A percentile compares a stretch with the other conserved stretches of the same genome.
These are phyloP conservation scores for Antedon bifida DNA, from an alignment of 35 echinoderm and acorn worm genomes.

Conservation along the genomic window DNA sequence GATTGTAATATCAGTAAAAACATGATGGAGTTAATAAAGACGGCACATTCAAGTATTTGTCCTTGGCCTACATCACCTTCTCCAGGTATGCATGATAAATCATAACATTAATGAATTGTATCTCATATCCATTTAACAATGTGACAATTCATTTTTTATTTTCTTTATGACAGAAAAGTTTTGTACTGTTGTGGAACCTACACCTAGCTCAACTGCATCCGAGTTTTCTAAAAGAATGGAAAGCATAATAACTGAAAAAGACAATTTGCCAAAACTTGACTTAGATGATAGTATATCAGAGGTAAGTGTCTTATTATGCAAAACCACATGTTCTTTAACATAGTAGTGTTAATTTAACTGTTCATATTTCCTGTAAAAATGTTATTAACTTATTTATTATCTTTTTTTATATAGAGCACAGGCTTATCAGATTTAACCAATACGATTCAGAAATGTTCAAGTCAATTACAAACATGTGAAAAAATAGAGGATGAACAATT, in stretches of 20 bases:
- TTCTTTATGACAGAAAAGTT: background rate
- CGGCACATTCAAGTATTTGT: slow-evolving; percentile 65
- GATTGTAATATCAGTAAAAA: slow-evolving; percentile 32
- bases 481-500: background rate
- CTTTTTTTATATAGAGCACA: background rate
- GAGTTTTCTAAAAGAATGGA: background rate
- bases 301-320: too few species aligned
- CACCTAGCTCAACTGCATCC: background rate
- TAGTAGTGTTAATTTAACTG: too few species aligned
- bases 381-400: too few species aligned
- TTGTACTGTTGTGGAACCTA: background rate
- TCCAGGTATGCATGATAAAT: slow-evolving; percentile 63
- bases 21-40: slow-evolving; percentile 22
- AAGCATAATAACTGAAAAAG: background rate
- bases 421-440: background rate
- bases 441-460: background rate
- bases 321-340: too few species aligned
- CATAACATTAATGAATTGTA: too few species aligned
- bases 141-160: too few species aligned
- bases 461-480: background rate
- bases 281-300: background rate
- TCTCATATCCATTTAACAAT: too few species aligned
- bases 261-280: background rate
- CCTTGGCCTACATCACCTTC: slow-evolving; percentile 56
- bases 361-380: too few species aligned